These are phyloP conservation scores for Gymnorhina tibicen DNA, from an alignment of 2,113 vertebrate species.

Conservation along the genomic window DNA sequence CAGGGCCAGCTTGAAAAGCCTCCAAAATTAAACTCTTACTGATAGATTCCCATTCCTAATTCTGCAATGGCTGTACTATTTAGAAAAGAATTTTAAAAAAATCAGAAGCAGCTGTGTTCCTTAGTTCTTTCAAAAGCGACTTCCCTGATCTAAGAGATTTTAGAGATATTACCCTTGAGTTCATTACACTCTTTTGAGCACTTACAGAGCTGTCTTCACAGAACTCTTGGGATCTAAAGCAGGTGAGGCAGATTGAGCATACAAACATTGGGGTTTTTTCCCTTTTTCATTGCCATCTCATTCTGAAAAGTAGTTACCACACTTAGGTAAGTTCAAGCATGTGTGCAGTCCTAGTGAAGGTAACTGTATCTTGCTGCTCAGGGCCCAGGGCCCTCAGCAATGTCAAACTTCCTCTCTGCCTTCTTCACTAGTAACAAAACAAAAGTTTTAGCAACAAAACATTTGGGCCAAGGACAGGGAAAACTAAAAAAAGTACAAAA, in stretches of 20 bases:
- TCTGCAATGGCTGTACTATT: not conserved
- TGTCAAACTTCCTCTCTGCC: not conserved
- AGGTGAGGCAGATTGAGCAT: not conserved
- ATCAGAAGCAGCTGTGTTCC: not conserved
- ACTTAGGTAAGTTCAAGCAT: not conserved
- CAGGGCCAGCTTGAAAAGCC: not conserved
- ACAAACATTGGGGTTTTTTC: fast-evolving
- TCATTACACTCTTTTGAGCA: not conserved
- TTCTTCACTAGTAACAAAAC: not conserved
- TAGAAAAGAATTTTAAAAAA: not conserved
- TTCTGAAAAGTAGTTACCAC: not conserved
- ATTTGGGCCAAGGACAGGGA: not conserved
- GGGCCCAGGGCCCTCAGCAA: not conserved
- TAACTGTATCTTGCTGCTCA: not conserved
- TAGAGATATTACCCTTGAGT: not conserved
- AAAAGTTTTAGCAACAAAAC: not conserved
- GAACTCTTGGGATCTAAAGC: not conserved
- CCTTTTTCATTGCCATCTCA: not conserved
- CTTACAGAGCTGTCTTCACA: not conserved
- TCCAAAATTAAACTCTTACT: not conserved
- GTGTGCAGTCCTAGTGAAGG: not conserved
- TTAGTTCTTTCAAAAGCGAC: not conserved
- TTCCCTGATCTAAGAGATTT: not conserved
- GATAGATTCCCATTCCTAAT: not conserved
- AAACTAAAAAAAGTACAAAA: not conserved